A percentile compares a stretch with the other conserved stretches of the same genome.
Conservation (phyloP, 2,797 vertebrate genomes). For the Bradypus variegatus region DNA sequence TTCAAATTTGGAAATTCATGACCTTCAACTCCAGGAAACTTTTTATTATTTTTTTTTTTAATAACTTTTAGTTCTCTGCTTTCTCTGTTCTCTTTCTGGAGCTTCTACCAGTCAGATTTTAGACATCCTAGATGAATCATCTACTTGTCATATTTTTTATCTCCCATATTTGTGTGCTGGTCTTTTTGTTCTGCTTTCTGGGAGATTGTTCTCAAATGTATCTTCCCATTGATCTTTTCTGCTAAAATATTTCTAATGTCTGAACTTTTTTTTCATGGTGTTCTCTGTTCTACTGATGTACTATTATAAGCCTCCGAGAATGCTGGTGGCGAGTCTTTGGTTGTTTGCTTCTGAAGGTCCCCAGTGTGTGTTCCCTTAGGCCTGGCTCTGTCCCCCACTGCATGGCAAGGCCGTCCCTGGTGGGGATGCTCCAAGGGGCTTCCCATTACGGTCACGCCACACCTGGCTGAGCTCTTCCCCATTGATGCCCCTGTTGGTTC, state of each 20-base stretch:
- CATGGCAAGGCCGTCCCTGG: rapidly evolving
- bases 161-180: not conserved
- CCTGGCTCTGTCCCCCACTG: rapidly evolving
- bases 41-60: not conserved
- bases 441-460: rapidly evolving
- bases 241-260: not conserved
- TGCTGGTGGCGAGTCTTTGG: rapidly evolving
- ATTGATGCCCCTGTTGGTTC: rapidly evolving
- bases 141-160: not conserved
- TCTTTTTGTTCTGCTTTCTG: not conserved
- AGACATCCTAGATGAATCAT: not conserved
- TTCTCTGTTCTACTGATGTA: rapidly evolving
- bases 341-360: too few relatives aligned
- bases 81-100: not conserved
- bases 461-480: rapidly evolving
- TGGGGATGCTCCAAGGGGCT: not conserved
- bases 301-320: rapidly evolving
- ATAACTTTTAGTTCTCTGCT: not conserved
- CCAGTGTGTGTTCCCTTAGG: rapidly evolving
- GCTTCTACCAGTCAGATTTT: not conserved
- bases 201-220: not conserved
- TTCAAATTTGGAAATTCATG: not conserved
- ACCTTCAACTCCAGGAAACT: not conserved
- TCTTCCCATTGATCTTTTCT: not conserved
- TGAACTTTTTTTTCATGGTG: too few relatives aligned